A percentile compares a stretch with the other conserved stretches of the same genome.
phyloP scores from a whole-genome alignment of 2,888 invertebrate genomes.

The Ophonus ardosiacus region DNA sequence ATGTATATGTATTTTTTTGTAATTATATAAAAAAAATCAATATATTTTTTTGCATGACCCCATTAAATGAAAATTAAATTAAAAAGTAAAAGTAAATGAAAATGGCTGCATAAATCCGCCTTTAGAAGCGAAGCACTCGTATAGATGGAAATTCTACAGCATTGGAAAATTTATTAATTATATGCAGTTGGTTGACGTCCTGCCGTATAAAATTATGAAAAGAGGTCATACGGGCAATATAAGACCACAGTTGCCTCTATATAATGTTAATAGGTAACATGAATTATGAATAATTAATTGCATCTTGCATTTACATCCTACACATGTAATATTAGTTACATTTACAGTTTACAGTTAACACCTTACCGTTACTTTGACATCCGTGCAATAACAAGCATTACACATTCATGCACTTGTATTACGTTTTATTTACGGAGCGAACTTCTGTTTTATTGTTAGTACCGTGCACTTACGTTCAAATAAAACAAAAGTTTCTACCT shows the following conservation, averaged over 20 bases:
- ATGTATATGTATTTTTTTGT: too few species aligned
- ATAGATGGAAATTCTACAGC: too few species aligned
- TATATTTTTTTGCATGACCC: too few species aligned
- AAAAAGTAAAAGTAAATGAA: too few species aligned
- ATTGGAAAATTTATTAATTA: too few species aligned
- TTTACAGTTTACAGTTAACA: not conserved
- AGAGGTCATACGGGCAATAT: not conserved
- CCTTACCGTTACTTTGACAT: slow-evolving; percentile 1
- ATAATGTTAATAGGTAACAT: not conserved
- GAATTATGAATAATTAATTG: not conserved
- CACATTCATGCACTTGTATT: not conserved
- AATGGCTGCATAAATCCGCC: too few species aligned
- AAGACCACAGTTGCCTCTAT: not conserved
- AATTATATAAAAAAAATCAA: too few species aligned
- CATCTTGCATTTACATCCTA: not conserved
- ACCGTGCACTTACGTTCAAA: slow-evolving; percentile 4
- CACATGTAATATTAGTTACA: not conserved
- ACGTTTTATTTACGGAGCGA: not conserved
- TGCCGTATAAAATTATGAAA: not conserved
- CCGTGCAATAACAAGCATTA: slow-evolving; percentile 10
- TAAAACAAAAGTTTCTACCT: slow-evolving; percentile 8
- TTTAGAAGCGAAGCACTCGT: too few species aligned
- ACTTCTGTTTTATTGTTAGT: not conserved
- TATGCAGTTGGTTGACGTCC: not conserved
- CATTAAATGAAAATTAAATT: too few species aligned